A percentile compares a stretch with the other conserved stretches of the same genome.
phyloP scores from a whole-genome alignment of 2,888 invertebrate species.

The Chloroclystis v-ata region DNA sequence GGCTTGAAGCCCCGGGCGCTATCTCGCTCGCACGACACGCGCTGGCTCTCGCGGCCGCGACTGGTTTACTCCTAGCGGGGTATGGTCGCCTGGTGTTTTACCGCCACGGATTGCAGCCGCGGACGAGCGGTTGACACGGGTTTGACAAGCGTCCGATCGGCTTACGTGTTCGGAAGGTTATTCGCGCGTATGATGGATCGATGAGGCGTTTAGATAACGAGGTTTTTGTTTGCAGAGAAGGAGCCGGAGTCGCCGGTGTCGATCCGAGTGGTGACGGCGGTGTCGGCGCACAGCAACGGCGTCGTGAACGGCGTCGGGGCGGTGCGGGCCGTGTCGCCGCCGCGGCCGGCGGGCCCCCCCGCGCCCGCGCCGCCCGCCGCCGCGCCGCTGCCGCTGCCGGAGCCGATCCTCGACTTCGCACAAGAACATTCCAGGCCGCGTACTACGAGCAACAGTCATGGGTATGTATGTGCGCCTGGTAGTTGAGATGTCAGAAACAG shows the following conservation, averaged over 20 bases:
- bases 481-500: conserved; percentile 59
- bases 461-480: conserved; percentile 72
- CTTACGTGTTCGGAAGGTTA: conserved; percentile 16
- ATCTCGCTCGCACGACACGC: conserved; percentile 43
- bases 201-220: conserved; percentile 17
- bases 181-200: conserved; percentile 14
- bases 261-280: conserved; percentile 61
- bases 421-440: conserved; percentile 77
- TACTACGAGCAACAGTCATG: conserved; percentile 68
- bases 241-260: conserved; percentile 70
- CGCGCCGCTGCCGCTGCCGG: conserved; percentile 46
- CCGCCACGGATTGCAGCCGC: conserved; percentile 75
- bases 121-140: conserved; percentile 70
- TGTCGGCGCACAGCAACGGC: conserved; percentile 46
- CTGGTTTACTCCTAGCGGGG: conserved; percentile 39
- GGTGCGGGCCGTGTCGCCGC: conserved; percentile 38
- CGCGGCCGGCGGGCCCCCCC: conserved; percentile 23
- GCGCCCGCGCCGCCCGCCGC: conserved; percentile 35
- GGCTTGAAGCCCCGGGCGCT: conserved; percentile 29
- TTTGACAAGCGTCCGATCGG: conserved; percentile 67
- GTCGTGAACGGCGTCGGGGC: conserved; percentile 38
- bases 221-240: conserved; percentile 68
- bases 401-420: conserved; percentile 65
- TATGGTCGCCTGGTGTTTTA: conserved; percentile 73
- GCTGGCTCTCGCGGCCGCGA: conserved; percentile 38